Conservation (phyloP, 2,888 invertebrate genomes). For the Pinctada fucata region DNA sequence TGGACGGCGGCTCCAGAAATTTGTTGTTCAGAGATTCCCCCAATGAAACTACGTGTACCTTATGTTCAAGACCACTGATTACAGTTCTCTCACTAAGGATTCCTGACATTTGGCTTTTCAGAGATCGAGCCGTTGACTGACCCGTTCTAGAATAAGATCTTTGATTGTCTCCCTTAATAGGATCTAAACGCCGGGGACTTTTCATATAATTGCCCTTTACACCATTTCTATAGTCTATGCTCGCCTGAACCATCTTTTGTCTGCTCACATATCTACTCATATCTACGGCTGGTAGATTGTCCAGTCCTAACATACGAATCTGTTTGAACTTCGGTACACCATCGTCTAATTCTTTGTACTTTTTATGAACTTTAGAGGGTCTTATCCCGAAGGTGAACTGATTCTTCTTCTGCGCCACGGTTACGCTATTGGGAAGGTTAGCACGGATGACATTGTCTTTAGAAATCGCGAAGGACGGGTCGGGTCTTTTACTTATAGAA, state of each 20-base stretch:
- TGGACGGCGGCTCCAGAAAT: background rate
- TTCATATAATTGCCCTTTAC: constrained; percentile 16
- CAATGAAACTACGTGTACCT: constrained; percentile 26
- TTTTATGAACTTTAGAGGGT: constrained; percentile 13
- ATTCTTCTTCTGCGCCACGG: constrained; percentile 55
- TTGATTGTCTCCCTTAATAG: background rate
- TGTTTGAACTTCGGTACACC: constrained; percentile 28
- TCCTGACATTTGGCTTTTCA: background rate
- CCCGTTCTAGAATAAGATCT: background rate
- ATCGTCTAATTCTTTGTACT: constrained; percentile 15
- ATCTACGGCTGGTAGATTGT: constrained; percentile 34
- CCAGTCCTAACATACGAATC: constrained; percentile 35
- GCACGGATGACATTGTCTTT: constrained; percentile 53
- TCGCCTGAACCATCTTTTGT: constrained; percentile 7
- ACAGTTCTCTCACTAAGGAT: background rate
- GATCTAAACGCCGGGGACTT: background rate
- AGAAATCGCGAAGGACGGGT: constrained; percentile 51
- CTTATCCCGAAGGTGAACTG: constrained; percentile 53
- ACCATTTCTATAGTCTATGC: constrained; percentile 7
- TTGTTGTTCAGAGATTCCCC: constrained; percentile 18
- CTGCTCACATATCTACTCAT: constrained; percentile 32
- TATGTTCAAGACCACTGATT: constrained; percentile 9
- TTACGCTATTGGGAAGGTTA: constrained; percentile 57
- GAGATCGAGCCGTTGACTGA: background rate
- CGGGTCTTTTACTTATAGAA: constrained; percentile 51